Conservation (phyloP, 2,888 invertebrate species). For the Cantharis rufa region DNA sequence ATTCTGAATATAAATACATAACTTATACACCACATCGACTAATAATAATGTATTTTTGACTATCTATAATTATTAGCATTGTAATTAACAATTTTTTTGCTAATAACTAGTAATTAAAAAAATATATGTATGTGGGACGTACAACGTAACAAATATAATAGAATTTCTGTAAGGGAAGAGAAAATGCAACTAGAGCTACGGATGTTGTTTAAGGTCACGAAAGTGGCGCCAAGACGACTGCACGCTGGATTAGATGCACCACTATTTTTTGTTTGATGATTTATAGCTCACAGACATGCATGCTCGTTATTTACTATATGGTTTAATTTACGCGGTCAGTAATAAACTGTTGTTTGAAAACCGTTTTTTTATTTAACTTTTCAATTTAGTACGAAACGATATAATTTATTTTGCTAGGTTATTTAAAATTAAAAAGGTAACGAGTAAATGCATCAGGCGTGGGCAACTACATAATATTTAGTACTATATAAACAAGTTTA, state of each 20-base stretch:
- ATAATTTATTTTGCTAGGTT: neutral
- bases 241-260: conserved; percentile 52
- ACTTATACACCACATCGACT: no score
- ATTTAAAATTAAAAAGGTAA: neutral
- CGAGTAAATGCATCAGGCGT: neutral
- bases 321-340: conserved; percentile 29
- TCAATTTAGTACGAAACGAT: conserved; percentile 1
- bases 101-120: neutral
- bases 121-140: neutral
- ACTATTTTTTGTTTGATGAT: conserved; percentile 42
- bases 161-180: conserved; percentile 1
- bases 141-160: neutral
- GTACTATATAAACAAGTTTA: neutral
- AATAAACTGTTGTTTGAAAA: conserved; percentile 30
- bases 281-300: conserved; percentile 47
- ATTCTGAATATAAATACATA: no score
- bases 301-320: conserved; percentile 38
- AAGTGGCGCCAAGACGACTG: conserved; percentile 49
- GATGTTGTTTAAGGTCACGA: conserved; percentile 46
- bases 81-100: no score
- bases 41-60: no score
- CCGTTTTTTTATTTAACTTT: conserved; percentile 11
- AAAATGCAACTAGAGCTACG: conserved; percentile 35
- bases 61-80: no score
- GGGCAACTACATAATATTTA: neutral